A percentile compares a stretch with the other conserved stretches of the same genome.
Evolutionary conservation across 2,113 vertebrate genomes (phyloP).

Genomic region (Microcebus ravelobensis): DNA sequence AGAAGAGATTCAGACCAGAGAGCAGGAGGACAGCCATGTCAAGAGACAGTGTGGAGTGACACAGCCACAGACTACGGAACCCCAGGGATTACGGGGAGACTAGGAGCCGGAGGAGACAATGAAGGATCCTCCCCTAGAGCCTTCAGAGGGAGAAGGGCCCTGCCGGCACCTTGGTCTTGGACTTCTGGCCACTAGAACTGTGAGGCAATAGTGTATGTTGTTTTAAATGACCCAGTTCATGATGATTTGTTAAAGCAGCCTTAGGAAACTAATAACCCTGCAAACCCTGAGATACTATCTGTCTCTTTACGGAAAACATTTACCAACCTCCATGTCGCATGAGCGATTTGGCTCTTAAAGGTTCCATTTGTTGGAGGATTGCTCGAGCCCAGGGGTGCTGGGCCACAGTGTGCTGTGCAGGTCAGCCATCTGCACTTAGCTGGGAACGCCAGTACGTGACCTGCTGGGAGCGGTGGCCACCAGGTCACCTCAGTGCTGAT

Average conservation of each 20-base stretch:
- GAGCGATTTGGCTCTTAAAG: background rate
- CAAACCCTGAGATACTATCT: background rate
- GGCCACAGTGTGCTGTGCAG: no score
- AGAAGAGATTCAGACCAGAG: background rate
- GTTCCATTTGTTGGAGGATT: background rate
- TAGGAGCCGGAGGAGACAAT: no score
- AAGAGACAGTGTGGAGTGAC: background rate
- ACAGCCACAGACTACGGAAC: no score
- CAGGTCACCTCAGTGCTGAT: no score
- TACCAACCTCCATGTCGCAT: no score
- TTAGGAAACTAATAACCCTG: fast-evolving
- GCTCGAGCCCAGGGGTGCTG: no score
- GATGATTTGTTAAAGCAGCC: background rate
- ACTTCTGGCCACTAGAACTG: background rate
- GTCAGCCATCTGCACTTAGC: no score
- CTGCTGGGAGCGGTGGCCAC: no score
- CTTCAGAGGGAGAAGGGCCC: fast-evolving
- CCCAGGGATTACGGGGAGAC: fast-evolving
- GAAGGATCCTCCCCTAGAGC: background rate
- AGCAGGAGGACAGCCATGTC: background rate
- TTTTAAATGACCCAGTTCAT: background rate
- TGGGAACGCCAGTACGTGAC: no score
- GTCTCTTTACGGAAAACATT: fast-evolving
- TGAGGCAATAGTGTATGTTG: background rate
- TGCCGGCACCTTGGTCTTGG: background rate